Percentiles rank a stretch among this genome's conserved stretches.
These are phyloP conservation scores for Muntiacus muntjak DNA, from an alignment of 2,113 vertebrate species.

Conservation along the genomic window DNA sequence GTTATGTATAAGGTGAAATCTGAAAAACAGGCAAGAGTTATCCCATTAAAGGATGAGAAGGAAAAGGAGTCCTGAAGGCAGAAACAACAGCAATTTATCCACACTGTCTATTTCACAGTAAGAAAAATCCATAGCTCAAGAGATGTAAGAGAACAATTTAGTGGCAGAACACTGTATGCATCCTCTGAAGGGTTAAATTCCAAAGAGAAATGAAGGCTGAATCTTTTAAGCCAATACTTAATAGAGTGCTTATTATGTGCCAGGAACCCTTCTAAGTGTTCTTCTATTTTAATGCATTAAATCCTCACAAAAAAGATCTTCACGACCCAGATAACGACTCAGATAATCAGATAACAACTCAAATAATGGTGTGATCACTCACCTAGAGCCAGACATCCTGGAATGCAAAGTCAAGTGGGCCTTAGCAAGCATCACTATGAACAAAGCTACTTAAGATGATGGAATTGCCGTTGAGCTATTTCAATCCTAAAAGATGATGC, in stretches of 20 bases:
- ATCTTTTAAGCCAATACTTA: constrained; percentile 1
- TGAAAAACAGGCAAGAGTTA: neutral
- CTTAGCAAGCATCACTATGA: neutral
- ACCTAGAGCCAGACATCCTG: neutral
- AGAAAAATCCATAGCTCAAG: neutral
- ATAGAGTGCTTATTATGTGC: neutral
- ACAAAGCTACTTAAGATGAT: neutral
- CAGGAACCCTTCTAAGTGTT: neutral
- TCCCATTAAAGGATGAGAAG: neutral
- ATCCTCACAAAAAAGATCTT: neutral
- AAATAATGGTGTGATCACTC: neutral
- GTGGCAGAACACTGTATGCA: neutral
- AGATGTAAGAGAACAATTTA: neutral
- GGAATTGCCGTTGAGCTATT: neutral
- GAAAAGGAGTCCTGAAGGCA: neutral
- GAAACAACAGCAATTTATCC: neutral
- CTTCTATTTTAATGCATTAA: constrained; percentile 21
- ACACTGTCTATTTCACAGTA: neutral
- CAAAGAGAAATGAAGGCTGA: neutral
- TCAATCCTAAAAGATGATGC: neutral
- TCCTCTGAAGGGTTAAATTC: neutral
- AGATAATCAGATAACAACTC: neutral
- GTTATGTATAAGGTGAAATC: neutral
- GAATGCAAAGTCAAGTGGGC: neutral
- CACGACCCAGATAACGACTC: neutral